Conservation (phyloP, 2,797 vertebrate species). For the Falco berigora region DNA sequence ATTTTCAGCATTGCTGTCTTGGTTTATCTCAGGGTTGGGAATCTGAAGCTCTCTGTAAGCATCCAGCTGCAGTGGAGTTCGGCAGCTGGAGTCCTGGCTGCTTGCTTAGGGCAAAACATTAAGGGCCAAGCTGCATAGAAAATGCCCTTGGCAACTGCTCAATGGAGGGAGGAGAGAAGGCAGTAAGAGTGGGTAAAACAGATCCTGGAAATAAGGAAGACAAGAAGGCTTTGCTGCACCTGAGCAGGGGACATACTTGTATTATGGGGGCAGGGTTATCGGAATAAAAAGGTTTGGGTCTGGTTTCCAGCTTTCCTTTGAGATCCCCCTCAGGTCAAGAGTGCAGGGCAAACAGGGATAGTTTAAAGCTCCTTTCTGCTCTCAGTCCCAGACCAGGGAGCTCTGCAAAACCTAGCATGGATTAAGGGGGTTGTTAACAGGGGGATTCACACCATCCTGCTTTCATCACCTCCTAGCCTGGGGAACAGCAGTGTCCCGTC, state of each 20-base stretch:
- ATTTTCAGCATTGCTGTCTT: slow-evolving; percentile 52
- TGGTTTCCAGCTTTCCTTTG: not conserved
- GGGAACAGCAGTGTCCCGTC: not conserved
- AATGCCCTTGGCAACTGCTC: slow-evolving; percentile 31
- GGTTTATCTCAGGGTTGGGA: slow-evolving; percentile 25
- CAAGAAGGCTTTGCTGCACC: not conserved
- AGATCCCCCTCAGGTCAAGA: not conserved
- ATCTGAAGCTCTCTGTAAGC: slow-evolving; percentile 31
- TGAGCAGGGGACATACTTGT: not conserved
- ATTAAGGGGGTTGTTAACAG: not conserved
- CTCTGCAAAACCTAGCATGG: not conserved
- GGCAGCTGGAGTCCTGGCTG: slow-evolving; percentile 59
- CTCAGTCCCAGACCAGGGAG: not conserved
- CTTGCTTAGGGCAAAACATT: not conserved
- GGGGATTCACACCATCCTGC: not conserved
- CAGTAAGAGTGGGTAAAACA: not conserved
- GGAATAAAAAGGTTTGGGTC: not conserved
- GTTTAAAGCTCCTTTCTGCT: not conserved
- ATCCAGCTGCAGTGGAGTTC: slow-evolving; percentile 47
- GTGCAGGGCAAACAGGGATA: not conserved
- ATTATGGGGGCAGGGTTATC: not conserved
- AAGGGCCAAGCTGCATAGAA: slow-evolving; percentile 42
- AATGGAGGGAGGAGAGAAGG: not conserved
- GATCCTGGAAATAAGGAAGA: not conserved
- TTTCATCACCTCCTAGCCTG: not conserved